Evolutionary conservation across 2,113 vertebrate genomes (phyloP).

Genomic region (Antechinus flavipes): DNA sequence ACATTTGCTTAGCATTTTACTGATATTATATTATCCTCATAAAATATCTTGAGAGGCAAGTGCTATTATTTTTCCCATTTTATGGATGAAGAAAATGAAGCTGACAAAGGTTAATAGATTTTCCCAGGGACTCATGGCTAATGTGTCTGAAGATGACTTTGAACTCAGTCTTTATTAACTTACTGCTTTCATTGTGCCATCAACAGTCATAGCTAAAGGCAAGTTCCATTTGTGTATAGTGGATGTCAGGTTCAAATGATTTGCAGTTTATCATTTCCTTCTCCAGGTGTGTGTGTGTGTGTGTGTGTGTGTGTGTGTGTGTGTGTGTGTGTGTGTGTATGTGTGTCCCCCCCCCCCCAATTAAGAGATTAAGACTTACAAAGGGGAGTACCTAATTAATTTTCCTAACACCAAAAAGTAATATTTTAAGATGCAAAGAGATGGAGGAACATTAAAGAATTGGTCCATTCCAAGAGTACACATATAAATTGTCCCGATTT

Average conservation of each 20-base stretch:
- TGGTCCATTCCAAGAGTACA: not conserved
- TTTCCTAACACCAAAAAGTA: not conserved
- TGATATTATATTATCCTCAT: not conserved
- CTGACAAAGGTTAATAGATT: not conserved
- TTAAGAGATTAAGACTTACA: not conserved
- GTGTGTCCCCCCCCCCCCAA: too few species aligned
- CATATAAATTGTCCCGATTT: not conserved
- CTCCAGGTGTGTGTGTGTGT: not conserved
- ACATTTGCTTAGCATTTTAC: not conserved
- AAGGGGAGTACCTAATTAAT: not conserved
- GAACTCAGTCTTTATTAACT: not conserved
- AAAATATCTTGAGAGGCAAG: not conserved
- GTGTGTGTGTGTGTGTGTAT: too few species aligned
- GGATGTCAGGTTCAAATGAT: not conserved
- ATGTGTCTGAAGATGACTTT: not conserved
- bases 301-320: too few species aligned
- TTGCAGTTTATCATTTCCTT: not conserved
- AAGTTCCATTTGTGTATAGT: not conserved
- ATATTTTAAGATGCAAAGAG: not conserved
- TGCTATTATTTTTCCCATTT: not conserved
- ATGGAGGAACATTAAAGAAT: not conserved
- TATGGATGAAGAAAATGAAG: not conserved
- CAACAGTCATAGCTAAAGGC: not conserved
- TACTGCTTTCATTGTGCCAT: not conserved
- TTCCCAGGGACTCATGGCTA: not conserved